Base-by-base conservation (phyloP, 2,888 invertebrate genomes). In the Augochlorella aurata region DNA sequence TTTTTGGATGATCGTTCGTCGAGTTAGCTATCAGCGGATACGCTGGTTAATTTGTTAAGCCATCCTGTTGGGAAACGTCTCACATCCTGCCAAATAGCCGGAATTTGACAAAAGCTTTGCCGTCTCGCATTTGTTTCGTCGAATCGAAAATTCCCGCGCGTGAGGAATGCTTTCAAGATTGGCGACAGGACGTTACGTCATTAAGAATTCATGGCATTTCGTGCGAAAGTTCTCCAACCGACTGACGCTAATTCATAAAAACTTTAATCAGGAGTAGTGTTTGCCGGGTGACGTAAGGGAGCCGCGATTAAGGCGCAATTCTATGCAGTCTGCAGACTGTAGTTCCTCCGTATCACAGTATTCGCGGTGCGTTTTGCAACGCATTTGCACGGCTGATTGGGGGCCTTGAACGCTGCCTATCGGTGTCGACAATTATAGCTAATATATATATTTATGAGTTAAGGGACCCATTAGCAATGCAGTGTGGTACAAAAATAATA, bases 71-170 rank as follows among this genome's bases (percentile, higher is more conserved):
- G 47, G 50, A 50, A 72, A 68, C 61, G 63, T 77, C 66, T 71
- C 47, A 74, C 54, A 29, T 54, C 65, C 61, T 58, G 47, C 44
- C 63, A 16, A 65, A 4, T 72, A 50, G n/a, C 54, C 65, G 58
- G 69, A 83, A 80, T 81, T 63, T 86, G 75, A 79, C 83, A 83
- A 74, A 81, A 63, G 52, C 68, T 67, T 52, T 67, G 29, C 66
- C 50, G 12, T 66, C 14, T 80, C 16, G 24, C 84, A 61, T 74
- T 81, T 83, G 70, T 78, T 47, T 47, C 29, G 47, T 38, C 50
- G 18, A 44, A 45, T 63, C 47, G 29, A 16, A 29, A 29, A 61
- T 61, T 29, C 29, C 7, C 61, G 21, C 58, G 58, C 38, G 38
- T 7, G 38, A 38, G 7, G 7, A 38, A 38, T 38, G 38, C 38